A percentile compares a stretch with the other conserved stretches of the same genome.
Conservation (phyloP, 2,888 invertebrate species). For the Pterostichus niger region DNA sequence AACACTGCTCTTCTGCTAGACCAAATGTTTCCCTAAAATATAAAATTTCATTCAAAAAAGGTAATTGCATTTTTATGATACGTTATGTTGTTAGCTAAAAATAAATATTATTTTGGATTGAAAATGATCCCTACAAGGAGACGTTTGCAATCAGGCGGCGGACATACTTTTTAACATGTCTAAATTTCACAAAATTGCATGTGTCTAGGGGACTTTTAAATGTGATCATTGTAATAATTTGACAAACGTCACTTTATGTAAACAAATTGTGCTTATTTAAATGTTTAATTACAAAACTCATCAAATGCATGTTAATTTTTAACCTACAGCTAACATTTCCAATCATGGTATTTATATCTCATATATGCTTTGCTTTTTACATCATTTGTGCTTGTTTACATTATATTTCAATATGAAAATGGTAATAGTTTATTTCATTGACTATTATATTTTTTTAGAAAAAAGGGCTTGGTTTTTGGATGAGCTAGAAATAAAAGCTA, state of each 20-base stretch:
- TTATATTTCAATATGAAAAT: background rate
- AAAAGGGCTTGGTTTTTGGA: constrained; percentile 10
- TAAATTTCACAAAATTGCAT: constrained; percentile 63
- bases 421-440: constrained; percentile 1
- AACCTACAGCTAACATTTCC: constrained; percentile 40
- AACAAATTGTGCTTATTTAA: constrained; percentile 64
- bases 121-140: constrained; percentile 56
- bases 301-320: constrained; percentile 28
- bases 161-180: constrained; percentile 69
- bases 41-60: constrained; percentile 74
- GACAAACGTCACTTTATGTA: constrained; percentile 67
- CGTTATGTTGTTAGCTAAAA: constrained; percentile 49
- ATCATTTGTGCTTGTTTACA: background rate
- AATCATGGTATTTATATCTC: constrained; percentile 62
- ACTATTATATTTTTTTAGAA: constrained; percentile 4
- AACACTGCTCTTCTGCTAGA: constrained; percentile 76
- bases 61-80: constrained; percentile 71
- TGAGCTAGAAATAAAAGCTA: constrained; percentile 36
- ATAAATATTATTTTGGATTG: constrained; percentile 54
- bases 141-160: constrained; percentile 66
- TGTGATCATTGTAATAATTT: constrained; percentile 69
- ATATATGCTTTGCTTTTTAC: constrained; percentile 31
- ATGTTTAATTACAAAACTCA: constrained; percentile 10
- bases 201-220: constrained; percentile 72
- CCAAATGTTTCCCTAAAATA: constrained; percentile 77